Percentiles rank a stretch among this genome's conserved stretches.
Evolutionary conservation across 2,888 invertebrate genomes (phyloP).

Genomic region (Nezara viridula): DNA sequence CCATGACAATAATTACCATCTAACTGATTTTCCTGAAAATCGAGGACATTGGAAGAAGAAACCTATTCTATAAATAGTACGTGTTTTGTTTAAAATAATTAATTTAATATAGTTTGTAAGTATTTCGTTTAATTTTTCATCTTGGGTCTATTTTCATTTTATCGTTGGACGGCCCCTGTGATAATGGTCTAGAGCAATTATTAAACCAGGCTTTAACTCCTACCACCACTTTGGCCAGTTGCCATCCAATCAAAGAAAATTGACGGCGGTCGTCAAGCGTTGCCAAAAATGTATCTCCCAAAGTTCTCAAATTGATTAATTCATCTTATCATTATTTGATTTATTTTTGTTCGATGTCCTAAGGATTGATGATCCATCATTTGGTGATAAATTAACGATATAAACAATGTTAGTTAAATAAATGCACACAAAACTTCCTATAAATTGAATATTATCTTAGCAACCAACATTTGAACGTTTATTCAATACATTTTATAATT

Average conservation of each 20-base stretch:
- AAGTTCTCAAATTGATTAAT: constrained; percentile 8
- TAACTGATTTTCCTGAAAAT: too few relatives aligned
- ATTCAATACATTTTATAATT: too few relatives aligned
- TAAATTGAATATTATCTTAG: too few relatives aligned
- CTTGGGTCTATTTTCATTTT: background rate
- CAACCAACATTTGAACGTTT: too few relatives aligned
- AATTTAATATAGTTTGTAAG: background rate
- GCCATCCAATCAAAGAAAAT: constrained; percentile 38
- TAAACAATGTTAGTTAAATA: background rate
- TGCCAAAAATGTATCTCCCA: constrained; percentile 17
- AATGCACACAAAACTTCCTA: too few relatives aligned
- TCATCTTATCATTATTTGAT: constrained; percentile 5
- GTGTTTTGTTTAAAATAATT: too few relatives aligned
- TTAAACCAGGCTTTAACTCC: constrained; percentile 19
- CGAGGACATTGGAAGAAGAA: too few relatives aligned
- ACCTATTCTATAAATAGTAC: too few relatives aligned
- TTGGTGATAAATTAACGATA: background rate
- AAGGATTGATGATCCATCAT: background rate
- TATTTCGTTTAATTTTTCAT: background rate
- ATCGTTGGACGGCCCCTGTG: background rate
- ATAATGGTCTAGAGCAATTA: constrained; percentile 10
- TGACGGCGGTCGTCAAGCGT: background rate
- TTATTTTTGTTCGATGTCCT: background rate
- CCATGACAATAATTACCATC: too few relatives aligned
- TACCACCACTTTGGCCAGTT: constrained; percentile 1